Conservation (phyloP, 2,797 vertebrate species). For the Mus minutoides region DNA sequence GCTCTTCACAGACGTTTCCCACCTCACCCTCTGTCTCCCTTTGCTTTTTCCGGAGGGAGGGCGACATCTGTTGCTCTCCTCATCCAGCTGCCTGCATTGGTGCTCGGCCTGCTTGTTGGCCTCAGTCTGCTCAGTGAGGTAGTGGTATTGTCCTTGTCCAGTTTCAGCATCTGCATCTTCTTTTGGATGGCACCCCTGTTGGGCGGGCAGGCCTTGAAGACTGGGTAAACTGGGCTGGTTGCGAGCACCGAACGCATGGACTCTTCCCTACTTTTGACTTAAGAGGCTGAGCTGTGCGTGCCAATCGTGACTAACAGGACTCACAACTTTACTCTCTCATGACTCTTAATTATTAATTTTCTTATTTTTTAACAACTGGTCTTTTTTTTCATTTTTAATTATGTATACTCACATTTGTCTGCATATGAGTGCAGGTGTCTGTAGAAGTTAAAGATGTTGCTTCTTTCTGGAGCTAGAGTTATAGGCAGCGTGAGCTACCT, state of each 20-base stretch:
- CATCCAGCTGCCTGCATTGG: conserved; percentile 98
- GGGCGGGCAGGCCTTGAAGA: conserved; percentile 7
- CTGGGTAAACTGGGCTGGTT: not conserved
- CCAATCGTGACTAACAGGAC: too few relatives aligned
- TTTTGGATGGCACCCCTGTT: conserved; percentile 98
- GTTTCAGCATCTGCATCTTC: conserved; percentile 98
- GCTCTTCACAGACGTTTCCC: conserved; percentile 97
- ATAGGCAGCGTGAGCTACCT: not conserved
- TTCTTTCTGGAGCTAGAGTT: not conserved
- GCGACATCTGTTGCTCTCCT: conserved; percentile 91
- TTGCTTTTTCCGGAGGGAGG: conserved; percentile 94
- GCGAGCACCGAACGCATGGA: not conserved
- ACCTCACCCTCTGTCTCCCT: conserved; percentile 97
- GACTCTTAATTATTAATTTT: not conserved
- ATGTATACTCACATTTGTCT: not conserved
- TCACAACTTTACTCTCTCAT: not conserved
- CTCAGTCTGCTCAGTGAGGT: conserved; percentile 96
- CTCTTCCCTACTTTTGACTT: not conserved
- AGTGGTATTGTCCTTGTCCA: conserved; percentile 97
- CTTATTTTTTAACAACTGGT: not conserved
- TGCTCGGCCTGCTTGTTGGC: conserved; percentile 96
- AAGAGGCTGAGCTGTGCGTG: not conserved
- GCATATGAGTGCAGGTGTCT: not conserved
- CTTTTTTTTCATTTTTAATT: not conserved
- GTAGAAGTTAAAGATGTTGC: not conserved